These are phyloP conservation scores for Dasyprocta punctata DNA, from an alignment of 2,113 vertebrate genomes.

Conservation along the genomic window DNA sequence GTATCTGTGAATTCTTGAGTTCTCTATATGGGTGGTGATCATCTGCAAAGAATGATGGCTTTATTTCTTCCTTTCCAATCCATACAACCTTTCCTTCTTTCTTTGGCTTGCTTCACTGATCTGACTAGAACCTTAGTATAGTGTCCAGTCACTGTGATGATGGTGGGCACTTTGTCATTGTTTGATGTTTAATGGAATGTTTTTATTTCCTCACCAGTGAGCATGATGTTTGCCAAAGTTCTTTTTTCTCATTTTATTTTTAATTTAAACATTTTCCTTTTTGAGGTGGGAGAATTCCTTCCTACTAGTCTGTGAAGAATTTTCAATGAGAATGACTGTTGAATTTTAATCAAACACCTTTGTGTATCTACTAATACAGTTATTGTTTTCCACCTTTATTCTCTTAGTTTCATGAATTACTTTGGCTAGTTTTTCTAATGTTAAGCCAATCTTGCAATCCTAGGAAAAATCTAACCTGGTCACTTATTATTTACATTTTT, in stretches of 20 bases:
- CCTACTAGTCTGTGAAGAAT: not conserved
- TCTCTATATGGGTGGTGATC: not conserved
- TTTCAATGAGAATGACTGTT: not conserved
- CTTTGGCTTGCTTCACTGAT: not conserved
- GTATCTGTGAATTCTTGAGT: not conserved
- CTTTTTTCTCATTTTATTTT: conserved; percentile 24
- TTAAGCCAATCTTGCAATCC: not conserved
- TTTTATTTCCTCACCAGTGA: conserved; percentile 5
- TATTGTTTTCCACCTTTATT: not conserved
- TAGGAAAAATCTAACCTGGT: not conserved
- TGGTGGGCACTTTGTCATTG: not conserved
- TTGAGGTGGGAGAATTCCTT: not conserved
- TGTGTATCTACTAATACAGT: not conserved
- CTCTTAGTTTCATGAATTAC: not conserved
- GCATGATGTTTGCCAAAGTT: not conserved
- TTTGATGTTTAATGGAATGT: not conserved
- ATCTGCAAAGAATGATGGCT: not conserved
- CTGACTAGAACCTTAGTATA: not conserved
- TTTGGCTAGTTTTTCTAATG: not conserved
- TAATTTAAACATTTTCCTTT: not conserved
- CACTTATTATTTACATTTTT: not conserved
- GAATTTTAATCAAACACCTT: conserved; percentile 33
- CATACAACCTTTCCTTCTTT: not conserved
- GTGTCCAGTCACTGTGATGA: not conserved
- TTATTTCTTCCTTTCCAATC: not conserved